Evolutionary conservation across 2,888 invertebrate genomes (phyloP).

Genomic region (Chaetogeoica ovagalla): DNA sequence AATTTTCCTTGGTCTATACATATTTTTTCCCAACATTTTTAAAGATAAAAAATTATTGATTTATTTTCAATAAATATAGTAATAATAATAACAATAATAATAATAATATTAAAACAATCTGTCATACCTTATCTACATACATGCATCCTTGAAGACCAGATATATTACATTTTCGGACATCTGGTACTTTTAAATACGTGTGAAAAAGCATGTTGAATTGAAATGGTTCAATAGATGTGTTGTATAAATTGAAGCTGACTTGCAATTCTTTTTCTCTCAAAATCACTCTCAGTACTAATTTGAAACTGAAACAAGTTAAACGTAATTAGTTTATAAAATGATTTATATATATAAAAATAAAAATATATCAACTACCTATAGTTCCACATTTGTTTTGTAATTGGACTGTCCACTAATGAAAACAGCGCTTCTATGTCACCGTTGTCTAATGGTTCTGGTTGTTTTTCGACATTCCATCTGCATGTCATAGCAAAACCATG

Average conservation of each 20-base stretch:
- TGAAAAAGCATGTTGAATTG: constrained; percentile 92
- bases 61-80: not conserved
- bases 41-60: not conserved
- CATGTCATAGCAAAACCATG: constrained; percentile 94
- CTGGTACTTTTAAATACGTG: constrained; percentile 94
- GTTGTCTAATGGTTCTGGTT: constrained; percentile 83
- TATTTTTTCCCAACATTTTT: not conserved
- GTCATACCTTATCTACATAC: constrained; percentile 80
- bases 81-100: no score
- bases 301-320: constrained; percentile 68
- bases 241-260: constrained; percentile 90
- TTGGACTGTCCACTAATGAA: constrained; percentile 89
- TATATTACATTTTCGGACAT: constrained; percentile 88
- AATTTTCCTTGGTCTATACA: constrained; percentile 50
- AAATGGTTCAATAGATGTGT: constrained; percentile 68
- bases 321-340: not conserved
- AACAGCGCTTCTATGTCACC: constrained; percentile 92
- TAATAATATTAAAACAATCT: constrained; percentile 11
- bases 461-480: constrained; percentile 87
- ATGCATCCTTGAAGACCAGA: constrained; percentile 89
- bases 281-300: constrained; percentile 88
- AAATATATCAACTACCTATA: constrained; percentile 70
- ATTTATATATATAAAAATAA: not conserved
- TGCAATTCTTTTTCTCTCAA: constrained; percentile 88
- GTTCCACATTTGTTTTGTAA: constrained; percentile 92